These are phyloP conservation scores for Pongo pygmaeus DNA, from an alignment of 2,113 vertebrate species.

Conservation along the genomic window DNA sequence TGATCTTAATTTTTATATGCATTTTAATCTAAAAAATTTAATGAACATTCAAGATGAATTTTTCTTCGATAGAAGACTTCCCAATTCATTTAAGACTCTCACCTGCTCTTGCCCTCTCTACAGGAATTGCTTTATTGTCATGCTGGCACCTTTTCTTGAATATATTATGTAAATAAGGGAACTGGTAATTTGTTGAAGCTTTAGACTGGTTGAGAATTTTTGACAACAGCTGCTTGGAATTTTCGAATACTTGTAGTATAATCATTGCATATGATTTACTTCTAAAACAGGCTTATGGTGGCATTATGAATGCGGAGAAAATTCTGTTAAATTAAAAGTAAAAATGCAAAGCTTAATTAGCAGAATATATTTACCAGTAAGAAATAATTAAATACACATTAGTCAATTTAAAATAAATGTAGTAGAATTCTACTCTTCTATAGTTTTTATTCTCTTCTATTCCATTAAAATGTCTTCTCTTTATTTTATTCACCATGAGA, in stretches of 20 bases:
- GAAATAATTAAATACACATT: constrained; percentile 71
- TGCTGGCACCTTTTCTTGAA: constrained; percentile 41
- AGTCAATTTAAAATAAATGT: constrained; percentile 69
- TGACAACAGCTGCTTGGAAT: constrained; percentile 53
- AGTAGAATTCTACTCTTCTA: background rate
- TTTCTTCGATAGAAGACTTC: background rate
- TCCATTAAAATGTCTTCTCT: background rate
- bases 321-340: constrained; percentile 71
- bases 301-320: constrained; percentile 61
- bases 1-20: background rate
- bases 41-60: constrained; percentile 50
- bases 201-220: constrained; percentile 46
- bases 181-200: constrained; percentile 44
- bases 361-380: constrained; percentile 72
- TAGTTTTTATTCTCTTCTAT: background rate
- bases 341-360: constrained; percentile 73
- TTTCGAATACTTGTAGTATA: constrained; percentile 50
- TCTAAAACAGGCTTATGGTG: constrained; percentile 40
- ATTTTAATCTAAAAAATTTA: background rate
- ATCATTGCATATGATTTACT: constrained; percentile 63
- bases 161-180: constrained; percentile 72
- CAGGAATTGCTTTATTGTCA: constrained; percentile 47
- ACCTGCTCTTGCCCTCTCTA: constrained; percentile 39
- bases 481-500: background rate
- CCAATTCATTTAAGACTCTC: background rate